Evolutionary conservation across 2,888 invertebrate species (phyloP), one percentile per base, ranked within the genome.

Genomic region (Willowsia nigromaculata): DNA sequence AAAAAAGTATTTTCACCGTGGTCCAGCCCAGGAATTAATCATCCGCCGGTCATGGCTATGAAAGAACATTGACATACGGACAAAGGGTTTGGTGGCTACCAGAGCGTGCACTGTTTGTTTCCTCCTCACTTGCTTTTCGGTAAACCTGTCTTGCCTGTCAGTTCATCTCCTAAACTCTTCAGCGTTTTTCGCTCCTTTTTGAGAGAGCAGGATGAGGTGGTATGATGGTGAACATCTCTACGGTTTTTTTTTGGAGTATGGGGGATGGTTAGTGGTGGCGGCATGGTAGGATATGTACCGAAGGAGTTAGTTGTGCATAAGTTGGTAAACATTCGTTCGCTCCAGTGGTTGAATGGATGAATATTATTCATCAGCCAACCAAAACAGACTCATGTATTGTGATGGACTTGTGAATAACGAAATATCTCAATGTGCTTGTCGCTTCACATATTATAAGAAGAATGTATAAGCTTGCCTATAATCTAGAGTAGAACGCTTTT

Each of bases 1-100:
- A 85, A 85, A 85, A 85, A 85, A 85, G 62, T 76, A 78, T 85
- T 78, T 78, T 53, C 85, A 76, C 76, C 85, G 85, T 71, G 76
- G 85, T 85, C 85, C 85, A 85, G 85, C 85, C 85, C 85, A 76
- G 85, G 85, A 85, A 85, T 85, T 85, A 85, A 85, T 85, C 85
- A 85, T 85, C 78, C 85, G 59, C 85, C 76, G 85, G 85, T 85
- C 85, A 85, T 85, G 85, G 62, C 85, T 85, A 85, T 85, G 85
- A 85, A 85, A 78, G 85, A 85, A 85, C 85, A 85, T 85, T 85
- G 85, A 85, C 85, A 85, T 85, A 85, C 85, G 85, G 85, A 85
- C 85, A 85, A 85, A 85, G 85, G 78, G 85, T 78, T 85, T 78
- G 85, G 85, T 85, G 85, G 85, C 85, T 78, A 85, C 76, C 76